Conservation (phyloP, 2,113 vertebrate species). For the Okapia johnstoni region DNA sequence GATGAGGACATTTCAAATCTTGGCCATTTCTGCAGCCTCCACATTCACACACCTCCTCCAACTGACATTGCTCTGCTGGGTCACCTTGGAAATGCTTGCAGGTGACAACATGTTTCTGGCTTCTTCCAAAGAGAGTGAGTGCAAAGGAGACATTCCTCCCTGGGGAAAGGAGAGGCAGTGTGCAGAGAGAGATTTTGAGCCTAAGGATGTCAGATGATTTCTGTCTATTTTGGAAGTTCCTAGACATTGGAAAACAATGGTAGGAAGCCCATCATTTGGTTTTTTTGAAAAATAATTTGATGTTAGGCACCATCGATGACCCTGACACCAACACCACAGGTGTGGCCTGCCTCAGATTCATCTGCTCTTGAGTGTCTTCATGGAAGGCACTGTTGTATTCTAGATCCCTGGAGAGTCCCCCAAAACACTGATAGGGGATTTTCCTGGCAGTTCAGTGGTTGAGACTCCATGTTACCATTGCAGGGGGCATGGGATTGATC, state of each 20-base stretch:
- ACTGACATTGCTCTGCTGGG: neutral
- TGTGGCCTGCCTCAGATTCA: neutral
- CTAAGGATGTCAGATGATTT: neutral
- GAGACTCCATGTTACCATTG: neutral
- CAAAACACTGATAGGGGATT: neutral
- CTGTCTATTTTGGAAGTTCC: neutral
- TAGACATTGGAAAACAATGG: neutral
- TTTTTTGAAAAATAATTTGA: neutral
- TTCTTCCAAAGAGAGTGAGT: neutral
- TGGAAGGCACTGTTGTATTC: accelerated
- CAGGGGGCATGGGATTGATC: neutral
- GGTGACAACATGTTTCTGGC: neutral
- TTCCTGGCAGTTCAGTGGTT: neutral
- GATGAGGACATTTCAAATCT: neutral
- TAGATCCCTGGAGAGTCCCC: neutral
- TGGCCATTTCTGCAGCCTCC: neutral
- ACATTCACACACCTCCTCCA: neutral
- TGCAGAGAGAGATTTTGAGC: neutral
- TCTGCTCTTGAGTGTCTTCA: neutral
- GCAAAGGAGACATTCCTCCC: neutral
- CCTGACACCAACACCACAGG: neutral
- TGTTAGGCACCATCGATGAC: neutral
- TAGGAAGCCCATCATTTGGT: neutral
- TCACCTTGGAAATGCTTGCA: neutral
- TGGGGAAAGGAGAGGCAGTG: neutral